Evolutionary conservation across 37 sponge, comb jelly and placozoan genomes (phyloP).

Genomic region (Sycon ciliatum): DNA sequence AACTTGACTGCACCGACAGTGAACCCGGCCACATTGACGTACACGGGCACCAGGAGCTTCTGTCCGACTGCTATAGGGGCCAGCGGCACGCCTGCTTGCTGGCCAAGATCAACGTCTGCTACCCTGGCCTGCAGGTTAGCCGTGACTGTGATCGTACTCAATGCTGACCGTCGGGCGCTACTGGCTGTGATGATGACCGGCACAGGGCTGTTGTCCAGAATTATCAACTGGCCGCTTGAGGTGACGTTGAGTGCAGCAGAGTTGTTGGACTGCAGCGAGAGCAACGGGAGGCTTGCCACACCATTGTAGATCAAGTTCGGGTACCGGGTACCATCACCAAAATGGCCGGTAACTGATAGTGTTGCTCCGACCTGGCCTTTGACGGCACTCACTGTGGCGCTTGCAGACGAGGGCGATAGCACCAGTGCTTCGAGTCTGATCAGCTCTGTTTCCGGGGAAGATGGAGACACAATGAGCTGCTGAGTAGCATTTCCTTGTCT

Average conservation of each 20-base stretch:
- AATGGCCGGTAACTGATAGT: background rate
- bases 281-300: background rate
- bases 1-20: background rate
- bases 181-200: too few relatives aligned
- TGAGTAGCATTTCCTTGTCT: too few relatives aligned
- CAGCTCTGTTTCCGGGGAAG: too few relatives aligned
- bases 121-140: background rate
- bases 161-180: too few relatives aligned
- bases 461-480: too few relatives aligned
- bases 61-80: background rate
- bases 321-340: background rate
- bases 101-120: constrained; percentile 11
- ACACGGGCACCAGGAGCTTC: background rate
- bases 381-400: too few relatives aligned
- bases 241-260: background rate
- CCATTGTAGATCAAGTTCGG: background rate
- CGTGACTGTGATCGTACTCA: background rate
- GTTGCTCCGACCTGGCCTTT: too few relatives aligned
- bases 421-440: too few relatives aligned
- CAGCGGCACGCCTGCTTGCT: background rate
- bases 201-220: constrained; percentile 5
- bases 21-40: background rate
- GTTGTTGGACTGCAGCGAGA: too few relatives aligned
- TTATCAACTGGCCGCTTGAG: background rate
- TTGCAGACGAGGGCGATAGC: too few relatives aligned